phyloP scores from a whole-genome alignment of 2,888 invertebrate species.

The Norana najaformis region DNA sequence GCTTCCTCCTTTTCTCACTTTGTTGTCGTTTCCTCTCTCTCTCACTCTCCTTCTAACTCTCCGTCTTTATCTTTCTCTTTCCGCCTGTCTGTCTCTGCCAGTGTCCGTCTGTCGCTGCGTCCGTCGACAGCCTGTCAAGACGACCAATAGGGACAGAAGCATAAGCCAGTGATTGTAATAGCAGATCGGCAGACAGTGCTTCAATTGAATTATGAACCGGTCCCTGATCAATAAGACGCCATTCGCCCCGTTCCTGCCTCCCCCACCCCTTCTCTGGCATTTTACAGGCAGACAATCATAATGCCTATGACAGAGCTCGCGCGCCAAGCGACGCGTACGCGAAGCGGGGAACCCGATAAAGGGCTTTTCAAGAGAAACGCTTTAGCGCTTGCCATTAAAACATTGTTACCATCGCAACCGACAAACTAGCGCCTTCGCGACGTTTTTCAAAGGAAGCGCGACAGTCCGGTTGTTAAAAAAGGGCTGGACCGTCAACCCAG shows the following conservation, averaged over 20 bases:
- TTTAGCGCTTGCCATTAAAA: constrained; percentile 13
- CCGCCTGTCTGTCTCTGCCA: not conserved
- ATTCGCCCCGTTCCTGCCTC: not conserved
- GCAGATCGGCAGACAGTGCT: not conserved
- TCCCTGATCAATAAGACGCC: constrained; percentile 1
- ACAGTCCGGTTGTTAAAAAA: not conserved
- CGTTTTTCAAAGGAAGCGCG: not conserved
- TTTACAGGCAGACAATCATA: not conserved
- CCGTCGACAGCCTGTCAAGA: not conserved
- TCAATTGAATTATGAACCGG: constrained; percentile 7
- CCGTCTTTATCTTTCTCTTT: not conserved
- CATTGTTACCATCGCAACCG: not conserved
- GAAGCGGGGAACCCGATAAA: not conserved
- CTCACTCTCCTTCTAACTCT: not conserved
- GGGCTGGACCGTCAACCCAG: not conserved
- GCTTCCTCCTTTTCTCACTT: not conserved
- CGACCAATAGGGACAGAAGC: constrained; percentile 13
- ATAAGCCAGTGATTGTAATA: constrained; percentile 13
- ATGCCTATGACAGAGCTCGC: not conserved
- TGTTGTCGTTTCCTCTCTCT: no score
- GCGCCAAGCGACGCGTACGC: not conserved
- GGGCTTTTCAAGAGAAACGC: not conserved
- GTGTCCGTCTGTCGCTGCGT: not conserved
- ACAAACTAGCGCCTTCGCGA: not conserved
- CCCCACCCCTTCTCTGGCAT: not conserved